Conservation (phyloP, 2,888 invertebrate genomes). For the Caenorhabditis sinica region DNA sequence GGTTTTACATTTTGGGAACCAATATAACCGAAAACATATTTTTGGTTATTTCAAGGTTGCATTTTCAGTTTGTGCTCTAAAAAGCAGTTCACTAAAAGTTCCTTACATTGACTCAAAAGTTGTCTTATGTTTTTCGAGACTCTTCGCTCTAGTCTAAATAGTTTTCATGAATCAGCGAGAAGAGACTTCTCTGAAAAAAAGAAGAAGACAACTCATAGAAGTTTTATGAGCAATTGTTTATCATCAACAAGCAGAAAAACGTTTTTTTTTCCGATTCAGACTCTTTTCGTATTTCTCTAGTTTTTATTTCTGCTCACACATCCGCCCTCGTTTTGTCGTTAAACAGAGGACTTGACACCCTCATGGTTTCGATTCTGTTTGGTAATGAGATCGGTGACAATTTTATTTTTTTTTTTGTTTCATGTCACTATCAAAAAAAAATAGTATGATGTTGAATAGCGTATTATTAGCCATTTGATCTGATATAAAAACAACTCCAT, state of each 20-base stretch:
- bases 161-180: background rate
- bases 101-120: background rate
- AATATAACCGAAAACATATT: background rate
- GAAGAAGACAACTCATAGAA: constrained; percentile 7
- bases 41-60: too few species aligned
- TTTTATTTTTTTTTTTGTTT: background rate
- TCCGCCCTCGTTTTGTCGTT: constrained; percentile 31
- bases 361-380: constrained; percentile 3
- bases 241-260: constrained; percentile 23
- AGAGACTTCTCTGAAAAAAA: background rate
- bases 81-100: background rate
- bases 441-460: background rate
- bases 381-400: constrained; percentile 11
- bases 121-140: too few species aligned
- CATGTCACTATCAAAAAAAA: constrained; percentile 1
- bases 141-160: background rate
- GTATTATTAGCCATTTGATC: background rate
- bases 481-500: background rate
- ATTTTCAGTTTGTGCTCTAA: too few species aligned
- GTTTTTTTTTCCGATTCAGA: constrained; percentile 24
- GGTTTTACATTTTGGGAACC: constrained; percentile 7
- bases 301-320: constrained; percentile 39
- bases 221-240: constrained; percentile 22
- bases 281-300: constrained; percentile 10
- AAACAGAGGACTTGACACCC: constrained; percentile 31